A percentile compares a stretch with the other conserved stretches of the same genome.
These are phyloP conservation scores for Endomychus coccineus DNA, from an alignment of 2,888 invertebrate species.

Conservation along the genomic window DNA sequence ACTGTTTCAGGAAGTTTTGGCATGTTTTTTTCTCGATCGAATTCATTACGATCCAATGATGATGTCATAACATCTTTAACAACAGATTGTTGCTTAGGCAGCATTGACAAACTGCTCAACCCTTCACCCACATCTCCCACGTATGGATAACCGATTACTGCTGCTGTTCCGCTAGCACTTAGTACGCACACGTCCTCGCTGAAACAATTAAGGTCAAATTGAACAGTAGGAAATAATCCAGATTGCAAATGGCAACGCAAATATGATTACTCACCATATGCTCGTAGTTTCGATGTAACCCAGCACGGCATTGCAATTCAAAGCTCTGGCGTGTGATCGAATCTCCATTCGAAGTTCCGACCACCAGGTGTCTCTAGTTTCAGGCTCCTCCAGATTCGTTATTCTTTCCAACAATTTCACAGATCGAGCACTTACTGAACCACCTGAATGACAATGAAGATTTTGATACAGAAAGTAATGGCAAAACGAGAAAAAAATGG, in stretches of 20 bases:
- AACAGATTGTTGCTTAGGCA: constrained; percentile 21
- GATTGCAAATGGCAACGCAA: neutral
- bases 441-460: constrained; percentile 47
- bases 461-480: neutral
- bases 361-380: constrained; percentile 94
- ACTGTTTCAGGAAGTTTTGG: neutral
- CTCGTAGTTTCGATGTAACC: constrained; percentile 90
- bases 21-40: constrained; percentile 34
- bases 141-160: constrained; percentile 61
- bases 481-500: neutral
- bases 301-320: constrained; percentile 90
- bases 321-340: constrained; percentile 82
- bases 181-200: constrained; percentile 94
- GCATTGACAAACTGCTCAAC: constrained; percentile 27
- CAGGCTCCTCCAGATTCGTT: constrained; percentile 80
- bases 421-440: constrained; percentile 74
- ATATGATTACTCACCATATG: constrained; percentile 63
- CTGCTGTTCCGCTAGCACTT: constrained; percentile 91
- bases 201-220: too few species aligned
- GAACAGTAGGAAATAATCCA: constrained; percentile 7
- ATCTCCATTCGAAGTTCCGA: constrained; percentile 92
- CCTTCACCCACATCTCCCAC: constrained; percentile 17
- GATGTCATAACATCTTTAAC: constrained; percentile 44
- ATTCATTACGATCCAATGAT: constrained; percentile 48
- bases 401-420: constrained; percentile 77